Evolutionary conservation across 1,140 invertebrate genomes (phyloP).

Genomic region (Hydropsyche tenuis): DNA sequence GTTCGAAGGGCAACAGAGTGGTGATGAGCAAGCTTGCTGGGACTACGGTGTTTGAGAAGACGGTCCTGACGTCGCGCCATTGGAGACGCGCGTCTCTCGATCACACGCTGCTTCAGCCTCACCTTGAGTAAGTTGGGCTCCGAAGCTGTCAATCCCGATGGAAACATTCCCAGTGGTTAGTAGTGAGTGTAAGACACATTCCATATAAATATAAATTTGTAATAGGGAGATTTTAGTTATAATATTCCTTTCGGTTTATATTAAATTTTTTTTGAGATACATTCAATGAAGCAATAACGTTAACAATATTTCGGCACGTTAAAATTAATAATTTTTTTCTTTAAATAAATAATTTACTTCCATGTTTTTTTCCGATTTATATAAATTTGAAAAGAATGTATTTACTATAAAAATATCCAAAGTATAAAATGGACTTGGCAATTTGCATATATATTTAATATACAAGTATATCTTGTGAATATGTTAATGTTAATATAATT

Average conservation of each 20-base stretch:
- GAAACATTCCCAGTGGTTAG: conserved; percentile 48
- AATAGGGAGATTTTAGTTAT: not conserved
- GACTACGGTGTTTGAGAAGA: conserved; percentile 71
- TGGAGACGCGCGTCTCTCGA: conserved; percentile 87
- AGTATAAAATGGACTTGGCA: no score
- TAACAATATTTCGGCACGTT: no score
- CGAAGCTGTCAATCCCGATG: conserved; percentile 74
- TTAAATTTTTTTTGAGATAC: no score
- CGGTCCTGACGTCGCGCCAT: conserved; percentile 83
- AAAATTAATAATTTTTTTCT: no score
- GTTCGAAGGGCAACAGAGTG: conserved; percentile 56
- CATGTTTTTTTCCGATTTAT: no score
- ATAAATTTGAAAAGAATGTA: no score
- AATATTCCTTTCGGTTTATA: no score
- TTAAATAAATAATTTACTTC: no score
- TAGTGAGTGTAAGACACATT: conserved; percentile 37
- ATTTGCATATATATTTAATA: not conserved
- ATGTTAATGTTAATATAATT: conserved; percentile 16
- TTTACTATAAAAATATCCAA: no score
- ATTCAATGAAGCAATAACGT: no score
- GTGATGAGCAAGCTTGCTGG: conserved; percentile 71
- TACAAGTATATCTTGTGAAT: no score
- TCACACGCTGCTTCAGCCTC: conserved; percentile 93
- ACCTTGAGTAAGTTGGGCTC: conserved; percentile 97
- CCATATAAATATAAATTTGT: conserved; percentile 30